Conservation (phyloP, 2,113 vertebrate genomes). For the Odocoileus virginianus region DNA sequence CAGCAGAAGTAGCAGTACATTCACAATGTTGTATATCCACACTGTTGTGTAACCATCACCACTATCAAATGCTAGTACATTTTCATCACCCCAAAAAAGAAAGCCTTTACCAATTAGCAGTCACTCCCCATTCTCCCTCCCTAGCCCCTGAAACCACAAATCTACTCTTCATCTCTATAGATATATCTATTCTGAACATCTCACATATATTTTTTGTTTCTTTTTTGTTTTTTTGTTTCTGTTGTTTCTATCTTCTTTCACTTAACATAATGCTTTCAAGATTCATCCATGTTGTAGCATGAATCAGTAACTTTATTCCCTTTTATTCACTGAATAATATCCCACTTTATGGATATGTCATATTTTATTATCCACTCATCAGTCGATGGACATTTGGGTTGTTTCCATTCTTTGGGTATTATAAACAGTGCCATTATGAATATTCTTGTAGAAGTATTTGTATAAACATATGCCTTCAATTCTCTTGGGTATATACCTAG, state of each 20-base stretch:
- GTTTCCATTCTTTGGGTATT: neutral
- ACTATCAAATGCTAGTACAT: neutral
- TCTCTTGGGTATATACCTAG: neutral
- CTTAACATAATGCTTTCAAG: neutral
- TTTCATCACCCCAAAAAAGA: neutral
- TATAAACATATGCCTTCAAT: neutral
- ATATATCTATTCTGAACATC: neutral
- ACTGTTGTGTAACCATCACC: neutral
- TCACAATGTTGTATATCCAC: neutral
- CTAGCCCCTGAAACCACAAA: neutral
- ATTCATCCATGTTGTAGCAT: neutral
- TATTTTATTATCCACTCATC: neutral
- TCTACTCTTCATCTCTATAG: neutral
- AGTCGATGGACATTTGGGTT: neutral
- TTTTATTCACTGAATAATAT: neutral
- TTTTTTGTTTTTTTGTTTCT: neutral
- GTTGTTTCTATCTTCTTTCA: neutral
- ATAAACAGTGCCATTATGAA: neutral
- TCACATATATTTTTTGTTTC: neutral
- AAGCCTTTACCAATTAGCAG: neutral
- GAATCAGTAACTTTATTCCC: neutral
- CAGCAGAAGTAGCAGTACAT: neutral
- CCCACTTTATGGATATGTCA: neutral
- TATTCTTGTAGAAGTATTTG: neutral
- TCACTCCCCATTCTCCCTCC: neutral